Conservation (phyloP, 2,113 vertebrate species). For the Cephalopholis sonnerati region DNA sequence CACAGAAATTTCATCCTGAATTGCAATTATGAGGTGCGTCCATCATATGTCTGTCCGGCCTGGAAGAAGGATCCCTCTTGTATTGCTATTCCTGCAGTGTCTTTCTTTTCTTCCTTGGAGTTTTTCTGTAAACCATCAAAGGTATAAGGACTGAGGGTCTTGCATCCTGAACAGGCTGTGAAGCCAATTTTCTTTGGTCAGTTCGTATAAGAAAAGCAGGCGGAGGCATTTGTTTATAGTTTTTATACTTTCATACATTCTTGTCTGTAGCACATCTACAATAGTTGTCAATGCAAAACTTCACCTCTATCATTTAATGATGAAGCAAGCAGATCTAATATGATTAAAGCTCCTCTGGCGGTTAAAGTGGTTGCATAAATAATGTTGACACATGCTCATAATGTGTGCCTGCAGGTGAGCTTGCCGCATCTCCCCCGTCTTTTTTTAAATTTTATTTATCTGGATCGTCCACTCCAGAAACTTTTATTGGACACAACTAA, state of each 20-base stretch:
- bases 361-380: too few species aligned
- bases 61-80: background rate
- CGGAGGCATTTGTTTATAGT: background rate
- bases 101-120: too few species aligned
- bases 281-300: background rate
- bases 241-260: background rate
- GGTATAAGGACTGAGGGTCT: background rate
- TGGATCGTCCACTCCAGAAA: too few species aligned
- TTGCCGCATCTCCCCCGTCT: too few species aligned
- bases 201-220: background rate
- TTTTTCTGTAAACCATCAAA: background rate
- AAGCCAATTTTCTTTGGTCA: background rate
- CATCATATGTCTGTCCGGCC: background rate
- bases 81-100: too few species aligned
- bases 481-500: too few species aligned
- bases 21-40: constrained; percentile 25
- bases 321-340: background rate
- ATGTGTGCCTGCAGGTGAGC: too few species aligned
- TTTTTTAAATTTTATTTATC: too few species aligned
- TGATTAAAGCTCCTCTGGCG: too few species aligned
- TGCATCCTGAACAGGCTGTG: background rate
- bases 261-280: background rate
- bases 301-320: background rate
- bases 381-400: too few species aligned
- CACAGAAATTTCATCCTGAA: constrained; percentile 26